phyloP scores from a whole-genome alignment of 2,888 invertebrate genomes.

The Tillus elongatus region DNA sequence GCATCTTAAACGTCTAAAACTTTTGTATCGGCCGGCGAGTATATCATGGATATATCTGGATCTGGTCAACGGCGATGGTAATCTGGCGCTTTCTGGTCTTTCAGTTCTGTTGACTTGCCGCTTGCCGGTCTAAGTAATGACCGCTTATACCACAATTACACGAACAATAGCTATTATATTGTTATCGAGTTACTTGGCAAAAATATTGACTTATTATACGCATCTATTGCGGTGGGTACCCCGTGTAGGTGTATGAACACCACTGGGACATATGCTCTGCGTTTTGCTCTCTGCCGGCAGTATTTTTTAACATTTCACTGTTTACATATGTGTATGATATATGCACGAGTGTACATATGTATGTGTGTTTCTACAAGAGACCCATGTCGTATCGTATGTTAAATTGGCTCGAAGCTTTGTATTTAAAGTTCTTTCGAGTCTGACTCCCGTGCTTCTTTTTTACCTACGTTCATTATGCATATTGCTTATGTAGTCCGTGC shows the following conservation, averaged over 20 bases:
- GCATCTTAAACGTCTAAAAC: conserved; percentile 32
- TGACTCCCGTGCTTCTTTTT: too few species aligned
- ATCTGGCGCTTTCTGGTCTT: conserved; percentile 31
- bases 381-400: too few species aligned
- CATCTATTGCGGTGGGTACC: conserved; percentile 22
- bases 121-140: conserved; percentile 39
- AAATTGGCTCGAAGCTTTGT: too few species aligned
- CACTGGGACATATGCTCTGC: too few species aligned
- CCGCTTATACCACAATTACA: conserved; percentile 41
- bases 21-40: conserved; percentile 27
- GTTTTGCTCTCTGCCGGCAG: too few species aligned
- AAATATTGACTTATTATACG: conserved; percentile 43
- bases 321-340: too few species aligned
- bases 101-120: conserved; percentile 23
- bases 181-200: conserved; percentile 40
- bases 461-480: too few species aligned
- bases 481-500: too few species aligned
- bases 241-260: conserved; percentile 33
- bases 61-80: conserved; percentile 34
- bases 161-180: conserved; percentile 43
- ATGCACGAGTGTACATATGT: too few species aligned
- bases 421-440: too few species aligned
- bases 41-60: conserved; percentile 35
- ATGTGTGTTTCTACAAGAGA: too few species aligned
- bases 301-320: too few species aligned